These are phyloP conservation scores for Taurulus bubalis DNA, from an alignment of 2,113 vertebrate species.

Conservation along the genomic window DNA sequence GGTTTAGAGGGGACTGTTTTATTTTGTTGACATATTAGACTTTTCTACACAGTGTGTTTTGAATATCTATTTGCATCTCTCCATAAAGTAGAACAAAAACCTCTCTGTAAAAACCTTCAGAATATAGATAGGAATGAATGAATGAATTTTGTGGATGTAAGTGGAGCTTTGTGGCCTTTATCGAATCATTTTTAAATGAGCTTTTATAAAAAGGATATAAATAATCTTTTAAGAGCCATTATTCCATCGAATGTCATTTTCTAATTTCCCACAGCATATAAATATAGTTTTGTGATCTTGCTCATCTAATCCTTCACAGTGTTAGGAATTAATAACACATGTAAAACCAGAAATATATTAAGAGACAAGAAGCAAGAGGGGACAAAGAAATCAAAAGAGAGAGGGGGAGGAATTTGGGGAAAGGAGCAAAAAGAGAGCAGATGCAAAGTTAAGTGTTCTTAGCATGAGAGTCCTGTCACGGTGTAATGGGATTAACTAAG, in stretches of 20 bases:
- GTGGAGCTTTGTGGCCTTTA: too few relatives aligned
- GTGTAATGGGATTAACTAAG: constrained; percentile 63
- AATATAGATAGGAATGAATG: too few relatives aligned
- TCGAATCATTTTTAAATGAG: not conserved
- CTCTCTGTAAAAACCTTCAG: too few relatives aligned
- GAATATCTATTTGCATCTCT: too few relatives aligned
- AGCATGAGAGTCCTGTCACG: constrained; percentile 45
- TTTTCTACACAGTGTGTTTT: not conserved
- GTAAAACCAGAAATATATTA: not conserved
- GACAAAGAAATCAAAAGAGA: constrained; percentile 4
- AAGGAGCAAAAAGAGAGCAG: not conserved
- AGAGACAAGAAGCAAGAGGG: not conserved
- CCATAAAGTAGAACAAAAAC: too few relatives aligned
- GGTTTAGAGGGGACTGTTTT: too few relatives aligned
- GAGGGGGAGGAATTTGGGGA: not conserved
- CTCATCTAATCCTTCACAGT: not conserved
- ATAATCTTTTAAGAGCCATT: not conserved
- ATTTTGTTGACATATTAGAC: not conserved
- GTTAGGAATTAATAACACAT: not conserved
- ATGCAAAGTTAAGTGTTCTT: constrained; percentile 26
- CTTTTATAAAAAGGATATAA: not conserved
- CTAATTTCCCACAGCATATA: not conserved
- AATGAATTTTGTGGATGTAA: too few relatives aligned
- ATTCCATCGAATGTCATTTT: not conserved
- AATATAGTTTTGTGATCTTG: too few relatives aligned